Conservation (phyloP, 2,888 invertebrate genomes). For the Hydraecia micacea region DNA sequence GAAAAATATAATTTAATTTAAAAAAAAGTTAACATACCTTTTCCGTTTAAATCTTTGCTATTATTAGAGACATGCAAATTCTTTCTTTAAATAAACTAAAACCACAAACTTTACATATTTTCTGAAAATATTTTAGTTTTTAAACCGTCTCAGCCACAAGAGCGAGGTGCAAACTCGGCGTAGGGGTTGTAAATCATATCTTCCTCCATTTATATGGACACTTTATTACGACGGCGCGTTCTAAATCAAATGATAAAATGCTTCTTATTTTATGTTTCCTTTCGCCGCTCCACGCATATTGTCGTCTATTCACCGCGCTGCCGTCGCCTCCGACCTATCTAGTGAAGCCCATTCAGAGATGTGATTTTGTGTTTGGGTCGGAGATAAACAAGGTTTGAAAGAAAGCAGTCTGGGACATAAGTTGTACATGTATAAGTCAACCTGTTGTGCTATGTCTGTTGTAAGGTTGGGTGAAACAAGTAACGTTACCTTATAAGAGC, state of each 20-base stretch:
- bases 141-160: slow-evolving; percentile 73
- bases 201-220: slow-evolving; percentile 89
- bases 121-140: slow-evolving; percentile 74
- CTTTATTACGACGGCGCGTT: slow-evolving; percentile 88
- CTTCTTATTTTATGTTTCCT: slow-evolving; percentile 88
- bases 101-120: slow-evolving; percentile 26
- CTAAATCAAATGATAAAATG: slow-evolving; percentile 90
- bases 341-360: slow-evolving; percentile 51
- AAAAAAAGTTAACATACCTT: not conserved
- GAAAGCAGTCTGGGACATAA: slow-evolving; percentile 19
- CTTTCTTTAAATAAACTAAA: not conserved
- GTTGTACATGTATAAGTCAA: slow-evolving; percentile 28
- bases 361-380: slow-evolving; percentile 58
- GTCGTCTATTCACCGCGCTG: slow-evolving; percentile 76
- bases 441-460: slow-evolving; percentile 25
- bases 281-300: slow-evolving; percentile 84
- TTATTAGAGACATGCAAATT: not conserved
- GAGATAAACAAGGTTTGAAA: slow-evolving; percentile 55
- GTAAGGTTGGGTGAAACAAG: not conserved
- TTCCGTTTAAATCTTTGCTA: not conserved
- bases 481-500: slow-evolving; percentile 95
- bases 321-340: slow-evolving; percentile 68
- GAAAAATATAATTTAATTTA: not conserved
- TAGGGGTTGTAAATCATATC: slow-evolving; percentile 87
- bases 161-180: slow-evolving; percentile 84